Percentiles rank a stretch among this genome's conserved stretches.
Conservation (phyloP, 1,140 invertebrate species). For the Gonioctena quinquepunctata region DNA sequence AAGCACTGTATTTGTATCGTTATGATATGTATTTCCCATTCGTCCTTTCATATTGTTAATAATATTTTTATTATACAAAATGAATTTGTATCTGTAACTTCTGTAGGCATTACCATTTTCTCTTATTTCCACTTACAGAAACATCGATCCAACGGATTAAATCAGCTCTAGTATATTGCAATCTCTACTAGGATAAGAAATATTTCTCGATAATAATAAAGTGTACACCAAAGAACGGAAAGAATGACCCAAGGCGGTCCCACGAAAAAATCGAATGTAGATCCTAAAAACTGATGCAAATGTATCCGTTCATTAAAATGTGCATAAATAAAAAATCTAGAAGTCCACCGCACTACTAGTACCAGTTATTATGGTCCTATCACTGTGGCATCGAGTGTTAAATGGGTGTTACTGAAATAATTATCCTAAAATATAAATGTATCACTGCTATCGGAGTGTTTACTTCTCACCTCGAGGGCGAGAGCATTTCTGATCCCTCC, state of each 20-base stretch:
- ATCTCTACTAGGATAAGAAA: too few species aligned
- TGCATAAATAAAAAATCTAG: conserved; percentile 36
- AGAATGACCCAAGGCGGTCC: neutral
- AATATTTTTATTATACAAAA: too few species aligned
- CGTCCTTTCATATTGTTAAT: too few species aligned
- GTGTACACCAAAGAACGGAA: neutral
- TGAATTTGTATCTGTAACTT: too few species aligned
- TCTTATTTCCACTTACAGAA: too few species aligned
- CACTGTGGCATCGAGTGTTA: conserved; percentile 48
- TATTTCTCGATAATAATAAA: neutral
- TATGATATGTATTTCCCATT: too few species aligned
- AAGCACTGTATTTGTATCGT: too few species aligned
- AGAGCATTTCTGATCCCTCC: conserved; percentile 45
- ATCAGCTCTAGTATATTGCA: too few species aligned
- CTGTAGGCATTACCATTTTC: too few species aligned
- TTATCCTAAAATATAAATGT: conserved; percentile 56
- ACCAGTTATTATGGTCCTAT: conserved; percentile 42
- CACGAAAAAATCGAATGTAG: neutral
- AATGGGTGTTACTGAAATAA: conserved; percentile 55
- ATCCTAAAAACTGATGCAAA: conserved; percentile 1
- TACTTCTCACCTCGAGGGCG: conserved; percentile 49
- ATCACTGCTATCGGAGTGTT: conserved; percentile 46
- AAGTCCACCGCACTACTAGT: conserved; percentile 22
- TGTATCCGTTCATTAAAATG: conserved; percentile 30
- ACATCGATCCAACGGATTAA: too few species aligned